Evolutionary conservation across 2,888 invertebrate genomes (phyloP).

Genomic region (Caenorhabditis auriculariae): DNA sequence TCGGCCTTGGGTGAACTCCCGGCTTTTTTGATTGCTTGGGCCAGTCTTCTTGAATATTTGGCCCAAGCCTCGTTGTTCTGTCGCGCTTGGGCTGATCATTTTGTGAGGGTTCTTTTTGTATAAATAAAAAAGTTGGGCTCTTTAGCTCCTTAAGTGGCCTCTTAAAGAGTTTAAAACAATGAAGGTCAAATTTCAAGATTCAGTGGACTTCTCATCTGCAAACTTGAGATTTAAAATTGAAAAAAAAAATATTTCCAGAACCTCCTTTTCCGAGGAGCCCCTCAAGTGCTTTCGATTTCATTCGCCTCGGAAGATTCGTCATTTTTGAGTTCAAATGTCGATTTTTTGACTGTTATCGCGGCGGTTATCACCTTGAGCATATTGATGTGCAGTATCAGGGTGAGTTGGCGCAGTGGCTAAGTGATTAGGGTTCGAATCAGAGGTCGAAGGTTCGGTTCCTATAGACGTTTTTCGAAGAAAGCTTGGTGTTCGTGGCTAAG

Average conservation of each 20-base stretch:
- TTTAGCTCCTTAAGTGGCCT: background rate
- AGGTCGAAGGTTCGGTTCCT: too few relatives aligned
- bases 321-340: slow-evolving; percentile 20
- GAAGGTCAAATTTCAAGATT: too few relatives aligned
- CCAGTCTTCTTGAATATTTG: slow-evolving; percentile 25
- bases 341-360: slow-evolving; percentile 21
- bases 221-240: too few relatives aligned
- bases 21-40: slow-evolving; percentile 35
- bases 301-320: slow-evolving; percentile 14
- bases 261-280: slow-evolving; percentile 31
- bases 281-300: slow-evolving; percentile 14
- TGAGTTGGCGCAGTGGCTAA: background rate
- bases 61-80: slow-evolving; percentile 24
- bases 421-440: too few relatives aligned
- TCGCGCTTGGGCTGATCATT: slow-evolving; percentile 35
- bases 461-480: too few relatives aligned
- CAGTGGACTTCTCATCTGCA: too few relatives aligned
- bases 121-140: background rate
- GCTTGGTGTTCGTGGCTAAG: too few relatives aligned
- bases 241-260: slow-evolving; percentile 19
- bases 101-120: slow-evolving; percentile 15
- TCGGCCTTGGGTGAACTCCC: slow-evolving; percentile 36
- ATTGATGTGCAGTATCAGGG: slow-evolving; percentile 30
- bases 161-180: too few relatives aligned
- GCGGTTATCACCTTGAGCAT: slow-evolving; percentile 28